Base-by-base conservation (phyloP, 2,113 vertebrate species). In the Amazona vittata region DNA sequence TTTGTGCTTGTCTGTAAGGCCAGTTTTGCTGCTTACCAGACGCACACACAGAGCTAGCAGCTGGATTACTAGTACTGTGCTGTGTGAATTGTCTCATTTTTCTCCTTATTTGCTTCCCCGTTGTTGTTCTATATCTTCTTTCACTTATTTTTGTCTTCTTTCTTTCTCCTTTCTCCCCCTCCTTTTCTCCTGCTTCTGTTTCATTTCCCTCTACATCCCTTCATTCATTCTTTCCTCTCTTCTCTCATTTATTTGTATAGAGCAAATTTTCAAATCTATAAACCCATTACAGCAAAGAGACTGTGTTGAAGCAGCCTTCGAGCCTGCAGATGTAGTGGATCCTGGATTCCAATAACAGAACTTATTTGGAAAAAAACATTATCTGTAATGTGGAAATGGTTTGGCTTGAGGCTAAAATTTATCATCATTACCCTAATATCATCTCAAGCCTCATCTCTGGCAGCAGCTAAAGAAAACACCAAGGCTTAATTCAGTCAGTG, bases 371-470 rank as follows among this genome's bases (percentile, higher is more conserved):
- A 95, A 97, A 92, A 94, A 86, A 94, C 90, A 94, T 93, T 96
- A 88, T 97, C 95, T 96, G 90, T 95, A 95, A 95, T 82, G 96
- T 97, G 95, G 97, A 98, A 98, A 98, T 97, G 98, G 98, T 97
- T 97, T 97, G 96, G 96, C 97, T 88, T 96, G 97, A 94, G 97
- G 97, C 96, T 97, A 97, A 98, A 98, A 98, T 98, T 98, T 98
- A 98, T 98, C 98, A 98, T 98, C 98, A 98, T 98, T 98, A 98
- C 97, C 98, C 97, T 98, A 98, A 98, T 98, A 98, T 98, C 97
- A 98, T 98, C 97, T 97, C 97, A 93, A 97, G 96, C 94, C 95
- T 98, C 94, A 91, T 96, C 97, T 97, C 97, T 98, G 98, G 98
- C 98, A 98, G 97, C 95, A 95, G 97, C 97, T 97, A 98, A 98